phyloP scores from a whole-genome alignment of 92 coral and sea anemone species.

The Epizoanthus ramosus region DNA sequence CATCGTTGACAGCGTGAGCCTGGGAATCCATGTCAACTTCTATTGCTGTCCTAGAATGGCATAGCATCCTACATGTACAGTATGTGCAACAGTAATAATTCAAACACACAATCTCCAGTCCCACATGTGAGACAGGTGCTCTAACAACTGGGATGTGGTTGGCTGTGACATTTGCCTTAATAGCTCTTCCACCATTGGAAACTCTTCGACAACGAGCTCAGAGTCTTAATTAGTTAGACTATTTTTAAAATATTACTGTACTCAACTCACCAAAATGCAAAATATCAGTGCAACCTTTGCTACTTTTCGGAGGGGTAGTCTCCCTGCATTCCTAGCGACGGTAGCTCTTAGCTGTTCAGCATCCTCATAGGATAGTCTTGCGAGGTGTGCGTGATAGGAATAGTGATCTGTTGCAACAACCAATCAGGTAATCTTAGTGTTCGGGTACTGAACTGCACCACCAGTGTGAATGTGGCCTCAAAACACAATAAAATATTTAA shows the following conservation, averaged over 20 bases:
- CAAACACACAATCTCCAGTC: no score
- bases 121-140: no score
- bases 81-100: no score
- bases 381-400: conserved; percentile 44
- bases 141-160: no score
- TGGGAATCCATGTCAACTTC: no score
- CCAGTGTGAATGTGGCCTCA: not conserved
- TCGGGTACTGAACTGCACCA: no score
- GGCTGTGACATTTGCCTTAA: no score
- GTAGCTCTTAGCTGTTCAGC: conserved; percentile 46
- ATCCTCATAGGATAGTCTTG: conserved; percentile 55
- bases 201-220: no score
- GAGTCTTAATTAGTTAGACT: not conserved
- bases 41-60: no score
- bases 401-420: conserved; percentile 12
- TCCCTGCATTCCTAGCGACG: conserved; percentile 39
- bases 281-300: conserved; percentile 81
- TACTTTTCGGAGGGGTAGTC: conserved; percentile 59
- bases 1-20: no score
- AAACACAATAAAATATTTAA: not conserved
- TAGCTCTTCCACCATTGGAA: no score
- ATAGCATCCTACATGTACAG: no score
- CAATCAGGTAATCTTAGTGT: not conserved
- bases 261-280: conserved; percentile 83
- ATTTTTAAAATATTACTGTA: not conserved